Base-by-base conservation (phyloP, 2,797 vertebrate genomes). In the Peromyscus attwateri region DNA sequence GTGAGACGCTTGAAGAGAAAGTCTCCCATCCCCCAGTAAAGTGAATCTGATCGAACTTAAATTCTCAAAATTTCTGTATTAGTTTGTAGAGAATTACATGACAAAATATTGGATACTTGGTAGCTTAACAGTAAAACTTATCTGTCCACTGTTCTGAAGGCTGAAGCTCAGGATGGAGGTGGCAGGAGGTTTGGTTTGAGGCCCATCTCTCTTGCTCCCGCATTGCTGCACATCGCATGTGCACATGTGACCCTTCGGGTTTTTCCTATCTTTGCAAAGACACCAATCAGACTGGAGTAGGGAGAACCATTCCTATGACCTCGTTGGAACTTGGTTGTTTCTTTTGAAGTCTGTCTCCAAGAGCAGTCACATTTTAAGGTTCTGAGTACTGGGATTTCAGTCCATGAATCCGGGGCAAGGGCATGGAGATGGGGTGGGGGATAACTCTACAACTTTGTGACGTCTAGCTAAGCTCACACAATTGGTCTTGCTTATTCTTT, bases 21-120 rank as follows among this genome's bases (percentile, higher is more conserved):
- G 6, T 60, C 19, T 10, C 23, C 19, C 29, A 14, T 49, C n/a
- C 3, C 17, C 49, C 46, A 88, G 49, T 46, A 68, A 93, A 68
- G 40, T 46, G 49, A 76, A 66, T 68, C 68, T 64, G 21, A 43
- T 64, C 92, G 62, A 71, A 82, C 94, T 90, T 93, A 82, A 73
- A 64, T 94, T 91, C 77, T 96, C 55, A 87, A 73, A 89, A 82
- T 77, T 82, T 10, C 7, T 70, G 0, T 40, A 12, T 92, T 46
- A 34, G 34, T 62, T 96, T 71, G 0, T 55, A 84, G 40, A 10
- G 29, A 3, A 2, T 76, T 0, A 9, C 40, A 34, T 85, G 52
- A 37, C 52, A 49, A 70, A 84, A 75, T 79, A 9, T 43, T 37
- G 64, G 21, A 66, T 11, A 31, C 4, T 62, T 55, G 27, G 9